phyloP scores from a whole-genome alignment of 2,797 vertebrate species.

The Knipowitschia caucasica region DNA sequence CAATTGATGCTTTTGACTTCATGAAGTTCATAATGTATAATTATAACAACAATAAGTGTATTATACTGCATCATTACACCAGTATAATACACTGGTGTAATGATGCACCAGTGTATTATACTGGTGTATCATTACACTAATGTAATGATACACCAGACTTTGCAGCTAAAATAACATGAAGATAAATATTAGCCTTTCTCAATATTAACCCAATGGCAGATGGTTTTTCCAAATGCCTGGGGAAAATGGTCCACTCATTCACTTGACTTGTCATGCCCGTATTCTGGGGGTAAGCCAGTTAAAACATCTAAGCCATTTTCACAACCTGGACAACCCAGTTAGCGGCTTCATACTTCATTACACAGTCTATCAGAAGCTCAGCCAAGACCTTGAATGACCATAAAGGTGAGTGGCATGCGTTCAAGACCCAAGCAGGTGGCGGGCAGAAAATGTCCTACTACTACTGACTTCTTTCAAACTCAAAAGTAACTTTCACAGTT shows the following conservation, averaged over 20 bases:
- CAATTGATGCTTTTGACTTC: too few species aligned
- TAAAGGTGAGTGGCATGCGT: constrained; percentile 42
- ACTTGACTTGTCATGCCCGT: constrained; percentile 27
- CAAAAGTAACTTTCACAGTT: constrained; percentile 8
- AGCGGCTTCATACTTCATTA: constrained; percentile 29
- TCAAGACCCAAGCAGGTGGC: constrained; percentile 32
- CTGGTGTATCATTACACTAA: background rate
- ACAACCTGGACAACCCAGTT: constrained; percentile 14
- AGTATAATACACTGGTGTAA: too few species aligned
- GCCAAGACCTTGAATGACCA: constrained; percentile 50
- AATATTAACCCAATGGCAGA: constrained; percentile 3
- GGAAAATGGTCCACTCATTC: constrained; percentile 29
- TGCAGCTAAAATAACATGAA: background rate
- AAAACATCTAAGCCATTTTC: constrained; percentile 31
- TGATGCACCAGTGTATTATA: too few species aligned
- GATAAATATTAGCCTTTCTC: constrained; percentile 4
- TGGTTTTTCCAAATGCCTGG: constrained; percentile 16
- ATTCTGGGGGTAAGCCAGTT: constrained; percentile 34
- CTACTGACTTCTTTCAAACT: constrained; percentile 37
- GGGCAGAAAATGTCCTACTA: constrained; percentile 32
- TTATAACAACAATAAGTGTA: too few species aligned
- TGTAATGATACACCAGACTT: background rate
- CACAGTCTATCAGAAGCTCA: constrained; percentile 36
- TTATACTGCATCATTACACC: too few species aligned
- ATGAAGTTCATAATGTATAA: too few species aligned